These are phyloP conservation scores for Epinephelus fuscoguttatus DNA, from an alignment of 2,113 vertebrate genomes.

Conservation along the genomic window DNA sequence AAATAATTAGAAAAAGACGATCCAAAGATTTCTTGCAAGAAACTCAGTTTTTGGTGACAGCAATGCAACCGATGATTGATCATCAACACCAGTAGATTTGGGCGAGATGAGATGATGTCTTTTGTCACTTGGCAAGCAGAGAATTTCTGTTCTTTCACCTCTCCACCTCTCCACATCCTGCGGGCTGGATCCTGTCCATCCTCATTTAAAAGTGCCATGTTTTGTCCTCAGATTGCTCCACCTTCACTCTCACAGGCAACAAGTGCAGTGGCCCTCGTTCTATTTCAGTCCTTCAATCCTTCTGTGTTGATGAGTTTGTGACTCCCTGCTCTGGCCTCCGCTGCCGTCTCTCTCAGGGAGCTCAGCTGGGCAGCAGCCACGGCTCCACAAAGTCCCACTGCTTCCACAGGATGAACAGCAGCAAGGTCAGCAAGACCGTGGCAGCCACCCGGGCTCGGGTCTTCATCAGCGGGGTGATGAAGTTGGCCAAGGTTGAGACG, in stretches of 20 bases:
- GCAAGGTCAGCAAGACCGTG: constrained; percentile 90
- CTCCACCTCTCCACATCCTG: constrained; percentile 18
- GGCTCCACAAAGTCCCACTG: constrained; percentile 96
- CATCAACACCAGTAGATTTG: constrained; percentile 55
- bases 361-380: constrained; percentile 91
- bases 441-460: constrained; percentile 91
- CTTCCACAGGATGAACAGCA: constrained; percentile 95
- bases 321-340: constrained; percentile 12
- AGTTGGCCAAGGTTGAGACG: constrained; percentile 97
- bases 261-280: constrained; percentile 14
- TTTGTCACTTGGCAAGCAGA: constrained; percentile 50
- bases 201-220: constrained; percentile 37
- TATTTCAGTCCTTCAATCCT: constrained; percentile 40
- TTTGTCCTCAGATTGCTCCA: constrained; percentile 44
- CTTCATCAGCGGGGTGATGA: constrained; percentile 99
- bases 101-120: constrained; percentile 47
- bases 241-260: constrained; percentile 29
- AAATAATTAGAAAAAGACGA: constrained; percentile 69
- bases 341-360: constrained; percentile 9
- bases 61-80: constrained; percentile 49
- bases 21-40: constrained; percentile 57
- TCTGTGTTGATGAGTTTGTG: constrained; percentile 11
- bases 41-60: constrained; percentile 72
- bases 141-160: constrained; percentile 35
- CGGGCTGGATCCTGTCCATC: background rate